phyloP scores from a whole-genome alignment of 1,140 invertebrate species.

The Drosophila pachea region DNA sequence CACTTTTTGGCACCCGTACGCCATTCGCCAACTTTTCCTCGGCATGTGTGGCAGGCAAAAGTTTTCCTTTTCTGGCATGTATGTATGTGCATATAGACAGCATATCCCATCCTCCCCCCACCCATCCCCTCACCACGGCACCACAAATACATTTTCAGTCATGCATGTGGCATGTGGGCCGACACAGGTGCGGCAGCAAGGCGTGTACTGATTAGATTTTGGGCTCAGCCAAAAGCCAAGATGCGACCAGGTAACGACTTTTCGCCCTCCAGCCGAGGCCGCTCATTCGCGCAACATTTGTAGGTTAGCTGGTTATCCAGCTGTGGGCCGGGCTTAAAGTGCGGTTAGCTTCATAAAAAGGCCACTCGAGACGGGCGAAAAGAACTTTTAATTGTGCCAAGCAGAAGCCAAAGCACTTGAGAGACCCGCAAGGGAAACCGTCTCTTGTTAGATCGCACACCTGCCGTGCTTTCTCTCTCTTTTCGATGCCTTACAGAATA shows the following conservation, averaged over 20 bases:
- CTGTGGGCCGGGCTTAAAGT: conserved; percentile 7
- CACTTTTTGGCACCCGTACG: conserved; percentile 24
- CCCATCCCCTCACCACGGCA: neutral
- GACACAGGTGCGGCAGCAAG: conserved; percentile 36
- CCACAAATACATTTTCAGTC: neutral
- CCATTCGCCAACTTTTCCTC: neutral
- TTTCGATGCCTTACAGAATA: too few relatives aligned
- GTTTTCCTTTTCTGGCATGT: conserved; percentile 19
- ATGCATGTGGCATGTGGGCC: conserved; percentile 10
- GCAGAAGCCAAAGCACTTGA: too few relatives aligned
- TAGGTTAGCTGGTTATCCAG: conserved; percentile 68
- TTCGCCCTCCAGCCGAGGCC: conserved; percentile 5
- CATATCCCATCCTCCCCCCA: too few relatives aligned
- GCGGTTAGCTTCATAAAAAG: neutral
- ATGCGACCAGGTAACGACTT: conserved; percentile 50
- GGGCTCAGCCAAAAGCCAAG: conserved; percentile 38
- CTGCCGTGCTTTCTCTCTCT: too few relatives aligned
- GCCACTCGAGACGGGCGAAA: neutral
- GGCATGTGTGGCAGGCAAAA: conserved; percentile 2
- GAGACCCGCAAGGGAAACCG: too few relatives aligned
- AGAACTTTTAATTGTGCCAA: neutral
- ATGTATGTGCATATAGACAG: conserved; percentile 4
- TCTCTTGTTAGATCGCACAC: too few relatives aligned
- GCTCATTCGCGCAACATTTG: conserved; percentile 23
- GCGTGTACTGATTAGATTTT: conserved; percentile 72